Evolutionary conservation across 2,888 invertebrate species (phyloP).

Genomic region (Calameuta pallipes): DNA sequence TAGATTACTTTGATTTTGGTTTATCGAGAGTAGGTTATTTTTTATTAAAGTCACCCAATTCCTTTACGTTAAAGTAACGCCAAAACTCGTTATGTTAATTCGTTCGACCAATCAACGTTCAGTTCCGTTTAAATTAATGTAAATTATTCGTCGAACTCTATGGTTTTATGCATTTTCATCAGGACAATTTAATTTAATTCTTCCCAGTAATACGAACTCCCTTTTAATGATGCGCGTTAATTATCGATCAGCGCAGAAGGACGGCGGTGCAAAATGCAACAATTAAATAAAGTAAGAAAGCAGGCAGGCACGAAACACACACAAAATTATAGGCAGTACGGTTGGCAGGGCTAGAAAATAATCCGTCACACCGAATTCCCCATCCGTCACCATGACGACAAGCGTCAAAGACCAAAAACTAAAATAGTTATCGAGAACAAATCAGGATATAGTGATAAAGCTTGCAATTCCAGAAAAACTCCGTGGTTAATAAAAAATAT

Average conservation of each 20-base stretch:
- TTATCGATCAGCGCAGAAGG: conserved; percentile 20
- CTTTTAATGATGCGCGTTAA: not conserved
- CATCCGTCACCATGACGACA: not conserved
- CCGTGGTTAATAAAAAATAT: conserved; percentile 31
- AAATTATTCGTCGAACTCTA: not conserved
- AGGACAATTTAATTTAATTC: not conserved
- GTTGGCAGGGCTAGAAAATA: too few species aligned
- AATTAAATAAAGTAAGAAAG: conserved; percentile 6
- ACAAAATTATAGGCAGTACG: not conserved
- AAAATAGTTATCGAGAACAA: not conserved
- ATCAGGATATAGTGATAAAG: not conserved
- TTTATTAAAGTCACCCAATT: not conserved
- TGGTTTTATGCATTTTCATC: not conserved
- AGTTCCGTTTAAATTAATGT: not conserved
- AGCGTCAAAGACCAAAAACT: not conserved
- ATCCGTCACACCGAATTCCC: not conserved
- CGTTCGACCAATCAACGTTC: not conserved
- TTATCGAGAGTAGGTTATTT: not conserved
- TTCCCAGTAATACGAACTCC: not conserved
- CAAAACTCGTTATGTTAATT: not conserved
- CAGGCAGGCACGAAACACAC: not conserved
- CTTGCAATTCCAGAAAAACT: conserved; percentile 8
- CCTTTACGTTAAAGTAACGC: not conserved
- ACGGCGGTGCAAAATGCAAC: conserved; percentile 28
- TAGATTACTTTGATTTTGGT: conserved; percentile 29